Base-by-base conservation (phyloP, 2,888 invertebrate genomes). In the Lamellibrachia satsuma region DNA sequence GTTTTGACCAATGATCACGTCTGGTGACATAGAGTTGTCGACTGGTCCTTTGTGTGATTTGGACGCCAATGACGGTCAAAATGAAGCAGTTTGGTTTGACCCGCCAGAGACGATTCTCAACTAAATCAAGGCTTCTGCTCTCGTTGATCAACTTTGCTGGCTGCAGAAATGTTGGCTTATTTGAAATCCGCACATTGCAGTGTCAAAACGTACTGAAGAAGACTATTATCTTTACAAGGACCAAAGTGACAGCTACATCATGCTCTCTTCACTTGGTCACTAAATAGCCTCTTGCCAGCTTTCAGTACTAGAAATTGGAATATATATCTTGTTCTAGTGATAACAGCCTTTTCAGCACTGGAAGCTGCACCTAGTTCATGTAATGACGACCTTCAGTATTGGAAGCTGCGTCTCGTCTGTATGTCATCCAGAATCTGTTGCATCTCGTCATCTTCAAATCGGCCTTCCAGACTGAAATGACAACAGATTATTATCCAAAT, bases 391-490 rank as follows among this genome's bases (percentile, higher is more conserved):
- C 75, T 27, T 95, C 97, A 99, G 97, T 99, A 99, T 96, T 99
- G 99, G 96, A 99, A 98, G 97, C 99, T 99, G 96, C 99, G 97
- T 96, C 99, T 99, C 0, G 99, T 99, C 97, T 99, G 99, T 96
- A 99, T 99, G 96, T 99, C 99, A 96, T 99, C 99, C 93, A 99
- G 97, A 95, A 99, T 98, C 96, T 99, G 98, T 95, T 99, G 97
- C n/a, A 99, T 97, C 97, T 99, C 99, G 96, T 99, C 99, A 96
- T 99, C 99, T 97, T 99, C 99, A 97, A 99, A 98, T 95, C 99
- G 97, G 90, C 99, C 99, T 97, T 99, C 99, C 94, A 99, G 97
- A 94, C 99, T 97, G 95, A 39, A 96, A 96, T 93, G 92, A 75
- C 75, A 75, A 75, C 22, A 75, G 92, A 93, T 92, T 52, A 75